A percentile compares a stretch with the other conserved stretches of the same genome.
Conservation (phyloP, 1,140 invertebrate genomes). For the Diuraphis noxia region DNA sequence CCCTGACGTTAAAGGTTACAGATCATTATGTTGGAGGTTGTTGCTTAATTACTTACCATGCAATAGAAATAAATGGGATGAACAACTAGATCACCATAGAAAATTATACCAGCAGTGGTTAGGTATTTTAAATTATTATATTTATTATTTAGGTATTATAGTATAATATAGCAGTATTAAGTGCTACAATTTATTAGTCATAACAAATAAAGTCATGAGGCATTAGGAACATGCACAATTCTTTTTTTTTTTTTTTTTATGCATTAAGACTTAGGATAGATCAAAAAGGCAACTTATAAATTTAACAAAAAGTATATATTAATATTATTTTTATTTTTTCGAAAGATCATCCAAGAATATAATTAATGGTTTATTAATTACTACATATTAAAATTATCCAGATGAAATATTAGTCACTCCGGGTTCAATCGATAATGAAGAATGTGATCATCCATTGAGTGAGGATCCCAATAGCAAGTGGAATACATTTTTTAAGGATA, state of each 20-base stretch:
- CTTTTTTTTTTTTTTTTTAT: neutral
- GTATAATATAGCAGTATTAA: neutral
- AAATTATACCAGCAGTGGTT: constrained; percentile 83
- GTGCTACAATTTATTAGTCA: neutral
- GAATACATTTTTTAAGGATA: constrained; percentile 93
- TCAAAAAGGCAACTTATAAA: neutral
- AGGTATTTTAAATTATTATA: constrained; percentile 62
- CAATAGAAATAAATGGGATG: constrained; percentile 68
- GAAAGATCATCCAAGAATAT: neutral
- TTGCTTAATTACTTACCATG: constrained; percentile 80
- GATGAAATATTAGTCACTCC: constrained; percentile 83
- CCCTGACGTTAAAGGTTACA: constrained; percentile 76
- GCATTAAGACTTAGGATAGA: neutral
- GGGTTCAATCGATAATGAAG: constrained; percentile 64
- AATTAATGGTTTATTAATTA: neutral
- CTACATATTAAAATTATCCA: constrained; percentile 60
- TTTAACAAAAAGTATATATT: neutral
- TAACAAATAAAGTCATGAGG: neutral
- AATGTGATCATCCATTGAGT: constrained; percentile 86
- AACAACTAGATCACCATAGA: constrained; percentile 71
- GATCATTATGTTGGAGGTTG: constrained; percentile 80
- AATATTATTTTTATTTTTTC: neutral
- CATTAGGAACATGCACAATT: neutral
- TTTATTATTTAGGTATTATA: neutral
- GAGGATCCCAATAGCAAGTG: constrained; percentile 91